These are phyloP conservation scores for Melanotus villosus DNA, from an alignment of 2,888 invertebrate genomes.

Conservation along the genomic window DNA sequence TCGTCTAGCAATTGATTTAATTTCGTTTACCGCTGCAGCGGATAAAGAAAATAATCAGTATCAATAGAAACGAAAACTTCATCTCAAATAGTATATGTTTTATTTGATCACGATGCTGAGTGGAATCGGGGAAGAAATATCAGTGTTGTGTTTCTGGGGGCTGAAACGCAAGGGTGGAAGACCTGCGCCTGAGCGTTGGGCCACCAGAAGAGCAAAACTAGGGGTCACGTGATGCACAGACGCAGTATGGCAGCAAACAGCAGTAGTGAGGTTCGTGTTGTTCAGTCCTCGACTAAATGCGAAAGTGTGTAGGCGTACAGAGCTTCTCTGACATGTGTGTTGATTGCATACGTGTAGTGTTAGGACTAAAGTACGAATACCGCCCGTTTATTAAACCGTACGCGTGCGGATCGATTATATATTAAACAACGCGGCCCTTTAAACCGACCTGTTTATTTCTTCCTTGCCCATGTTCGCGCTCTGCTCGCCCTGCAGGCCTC, in stretches of 20 bases:
- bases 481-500: constrained; percentile 48
- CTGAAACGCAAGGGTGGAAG: constrained; percentile 38
- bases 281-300: constrained; percentile 42
- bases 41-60: constrained; percentile 33
- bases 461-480: constrained; percentile 43
- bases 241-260: constrained; percentile 64
- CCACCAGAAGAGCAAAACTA: constrained; percentile 55
- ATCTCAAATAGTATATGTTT: constrained; percentile 42
- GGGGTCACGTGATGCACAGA: constrained; percentile 67
- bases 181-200: constrained; percentile 53
- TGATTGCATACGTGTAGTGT: constrained; percentile 27
- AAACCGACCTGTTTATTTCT: constrained; percentile 47
- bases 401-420: constrained; percentile 39
- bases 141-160: constrained; percentile 41
- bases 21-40: constrained; percentile 5
- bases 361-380: background rate
- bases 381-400: background rate
- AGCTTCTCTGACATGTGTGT: constrained; percentile 28
- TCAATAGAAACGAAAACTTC: constrained; percentile 40
- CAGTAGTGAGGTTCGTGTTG: constrained; percentile 33
- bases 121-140: constrained; percentile 46
- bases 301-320: constrained; percentile 34
- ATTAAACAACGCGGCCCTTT: constrained; percentile 39
- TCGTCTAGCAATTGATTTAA: constrained; percentile 20
- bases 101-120: constrained; percentile 46